Evolutionary conservation across 1,140 invertebrate species (phyloP), one percentile per base, ranked within the genome.

Genomic region (Zaprionus capensis): DNA sequence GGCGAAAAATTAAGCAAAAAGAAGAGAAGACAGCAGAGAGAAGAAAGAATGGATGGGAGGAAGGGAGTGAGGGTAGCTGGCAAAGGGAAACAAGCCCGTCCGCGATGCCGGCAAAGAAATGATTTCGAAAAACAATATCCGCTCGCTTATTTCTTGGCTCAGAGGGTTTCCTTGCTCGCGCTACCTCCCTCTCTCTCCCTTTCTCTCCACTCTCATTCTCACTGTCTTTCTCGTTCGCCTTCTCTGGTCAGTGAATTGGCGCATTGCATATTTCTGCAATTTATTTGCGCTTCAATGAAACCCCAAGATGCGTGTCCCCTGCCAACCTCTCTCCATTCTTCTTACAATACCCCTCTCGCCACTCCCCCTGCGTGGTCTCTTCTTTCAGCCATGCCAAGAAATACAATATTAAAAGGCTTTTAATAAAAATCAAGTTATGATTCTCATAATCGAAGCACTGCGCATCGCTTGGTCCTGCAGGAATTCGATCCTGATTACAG

Each of bases 51-150:
- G 20, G 46, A 49, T 4, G 6, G 46, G 0, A 7, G 46, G 4
- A 20, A 20, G 17, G 22, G n/a, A 46, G 34, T 17, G 12, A 41
- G 24, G 31, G 34, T 38, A 53, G 31, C 6, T 26, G 24, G 34
- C 31, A 26, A 76, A 63, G 49, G 63, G 59, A 59, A 41, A 31
- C 72, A 63, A 58, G 70, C 44, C 28, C 74, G 63, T 55, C 22
- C 59, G 15, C 49, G 57, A 66, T 46, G 70, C 63, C 64, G 66
- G 51, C 58, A 76, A 78, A 72, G 80, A 68, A 83, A 83, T 83
- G 61, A 83, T 83, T 82, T 78, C 76, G 76, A 76, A 83, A 82
- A 83, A 79, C 81, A 83, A 83, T 83, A 83, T 83, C 81, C 81
- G 81, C 68, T 72, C 44, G 71, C 41, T 83, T 67, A 79, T 82